Percentiles rank a stretch among this genome's conserved stretches.
Evolutionary conservation across 2,888 invertebrate species (phyloP).

Genomic region (Troides aeacus): DNA sequence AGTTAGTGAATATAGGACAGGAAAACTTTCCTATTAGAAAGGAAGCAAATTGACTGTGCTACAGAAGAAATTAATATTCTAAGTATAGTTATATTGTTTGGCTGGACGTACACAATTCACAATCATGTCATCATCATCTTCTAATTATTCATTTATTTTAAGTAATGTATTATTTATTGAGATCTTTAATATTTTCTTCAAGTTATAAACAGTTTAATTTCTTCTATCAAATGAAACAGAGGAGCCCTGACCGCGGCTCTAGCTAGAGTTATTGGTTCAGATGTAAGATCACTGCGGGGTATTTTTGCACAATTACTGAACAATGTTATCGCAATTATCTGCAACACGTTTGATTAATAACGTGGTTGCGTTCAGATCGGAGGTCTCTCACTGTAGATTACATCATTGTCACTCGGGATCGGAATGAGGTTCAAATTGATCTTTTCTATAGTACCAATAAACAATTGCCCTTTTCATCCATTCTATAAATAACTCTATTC

Average conservation of each 20-base stretch:
- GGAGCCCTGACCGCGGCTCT: neutral
- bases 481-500: neutral
- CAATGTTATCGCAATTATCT: conserved; percentile 24
- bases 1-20: too few relatives aligned
- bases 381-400: conserved; percentile 3
- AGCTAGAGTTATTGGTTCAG: neutral
- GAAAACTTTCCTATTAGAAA: too few relatives aligned
- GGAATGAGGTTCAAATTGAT: neutral
- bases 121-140: too few relatives aligned
- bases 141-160: too few relatives aligned
- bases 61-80: too few relatives aligned
- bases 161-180: neutral
- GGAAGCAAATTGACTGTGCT: too few relatives aligned
- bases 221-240: neutral
- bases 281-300: conserved; percentile 10
- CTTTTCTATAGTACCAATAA: neutral
- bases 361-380: neutral
- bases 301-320: conserved; percentile 11
- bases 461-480: neutral
- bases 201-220: neutral
- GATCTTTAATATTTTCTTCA: neutral
- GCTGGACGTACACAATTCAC: too few relatives aligned
- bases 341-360: conserved; percentile 32
- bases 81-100: too few relatives aligned
- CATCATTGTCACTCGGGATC: conserved; percentile 2